Evolutionary conservation across 2,113 vertebrate species (phyloP).

Genomic region (Bos indicus): DNA sequence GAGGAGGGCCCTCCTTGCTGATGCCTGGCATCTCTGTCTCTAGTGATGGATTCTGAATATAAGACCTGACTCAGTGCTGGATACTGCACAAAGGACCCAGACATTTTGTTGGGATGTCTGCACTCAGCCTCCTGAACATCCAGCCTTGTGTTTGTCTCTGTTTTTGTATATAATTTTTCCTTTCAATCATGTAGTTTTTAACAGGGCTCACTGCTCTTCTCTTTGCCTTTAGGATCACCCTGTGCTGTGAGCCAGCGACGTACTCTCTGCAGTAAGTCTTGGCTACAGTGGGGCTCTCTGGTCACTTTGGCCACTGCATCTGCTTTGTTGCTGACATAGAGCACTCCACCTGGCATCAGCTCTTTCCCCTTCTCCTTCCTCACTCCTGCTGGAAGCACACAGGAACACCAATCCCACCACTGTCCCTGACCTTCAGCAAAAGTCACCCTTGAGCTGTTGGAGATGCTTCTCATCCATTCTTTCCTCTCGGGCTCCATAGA

Average conservation of each 20-base stretch:
- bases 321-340: neutral
- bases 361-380: too few species aligned
- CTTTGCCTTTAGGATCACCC: neutral
- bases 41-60: too few species aligned
- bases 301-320: neutral
- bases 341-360: fast-evolving
- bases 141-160: neutral
- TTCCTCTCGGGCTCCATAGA: neutral
- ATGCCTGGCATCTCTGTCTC: too few species aligned
- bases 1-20: neutral
- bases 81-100: too few species aligned
- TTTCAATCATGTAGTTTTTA: neutral
- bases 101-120: too few species aligned
- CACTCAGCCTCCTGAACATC: too few species aligned
- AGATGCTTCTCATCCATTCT: neutral
- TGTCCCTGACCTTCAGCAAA: neutral
- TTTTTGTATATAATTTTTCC: neutral
- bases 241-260: fast-evolving
- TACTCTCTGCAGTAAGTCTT: neutral
- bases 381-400: neutral
- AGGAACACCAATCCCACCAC: fast-evolving
- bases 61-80: too few species aligned
- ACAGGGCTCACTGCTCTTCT: fast-evolving
- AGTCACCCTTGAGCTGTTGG: neutral
- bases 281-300: too few species aligned